Evolutionary conservation across 2,113 vertebrate genomes (phyloP), one percentile per base, ranked within the genome.

Genomic region (Lamprotornis superbus): DNA sequence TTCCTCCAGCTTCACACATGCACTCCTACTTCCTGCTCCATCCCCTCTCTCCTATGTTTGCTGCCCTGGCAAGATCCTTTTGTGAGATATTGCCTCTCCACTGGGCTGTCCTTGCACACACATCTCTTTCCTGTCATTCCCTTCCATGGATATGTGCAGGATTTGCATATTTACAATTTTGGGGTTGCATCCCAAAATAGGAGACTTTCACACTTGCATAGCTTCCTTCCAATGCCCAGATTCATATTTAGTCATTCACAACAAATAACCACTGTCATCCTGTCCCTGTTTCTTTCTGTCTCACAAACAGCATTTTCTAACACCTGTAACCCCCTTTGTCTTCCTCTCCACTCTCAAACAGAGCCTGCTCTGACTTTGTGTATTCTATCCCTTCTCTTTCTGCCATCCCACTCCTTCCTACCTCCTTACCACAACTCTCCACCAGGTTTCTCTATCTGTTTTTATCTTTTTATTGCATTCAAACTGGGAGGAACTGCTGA

Each of bases 401-500:
- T 84, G 12, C 57, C 90, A 14, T 68, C 87, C 78, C 83, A 90
- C 81, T 93, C 79, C 68, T 81, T 79, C 83, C 79, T 88, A 96
- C 64, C 47, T n/a, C 57, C 40, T 77, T 31, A 93, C 56, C 60
- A 9, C 85, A 94, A 14, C 68, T 73, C 83, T 81, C 44, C n/a
- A 31, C 46, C 52, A 63, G 39, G 40, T 95, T 93, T 89, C 82
- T 94, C 82, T 80, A 2, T 88, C 85, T 92, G 31, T 31, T 90
- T 88, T 93, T 83, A 86, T 93, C 87, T 94, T 73, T 19, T 61
- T 81, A 52, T 55, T 93, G 80, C 69, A 52, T 88, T 97, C 79
- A 88, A 85, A 28, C 11, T 69, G 44, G 91, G 56, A 88, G 85
- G 92, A 96, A 63, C 60, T 80, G 47, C 69, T 83, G 81, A 61